Evolutionary conservation across 2,113 vertebrate species (phyloP).

Genomic region (Agapornis roseicollis): DNA sequence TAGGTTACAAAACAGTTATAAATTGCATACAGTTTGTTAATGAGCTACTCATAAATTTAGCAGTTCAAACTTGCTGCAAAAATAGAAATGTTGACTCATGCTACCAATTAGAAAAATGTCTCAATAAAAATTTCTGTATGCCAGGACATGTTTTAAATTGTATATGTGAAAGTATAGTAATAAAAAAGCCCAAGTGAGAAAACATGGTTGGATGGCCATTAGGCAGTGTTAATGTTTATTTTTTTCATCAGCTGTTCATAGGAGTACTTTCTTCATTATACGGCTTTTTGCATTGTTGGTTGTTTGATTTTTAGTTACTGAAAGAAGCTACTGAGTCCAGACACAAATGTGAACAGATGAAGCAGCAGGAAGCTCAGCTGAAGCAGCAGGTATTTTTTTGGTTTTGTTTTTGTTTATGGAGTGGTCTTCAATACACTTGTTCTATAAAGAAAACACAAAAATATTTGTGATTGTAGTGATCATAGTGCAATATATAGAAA

Average conservation of each 20-base stretch:
- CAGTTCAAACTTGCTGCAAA: neutral
- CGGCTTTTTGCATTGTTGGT: neutral
- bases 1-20: neutral
- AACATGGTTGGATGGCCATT: neutral
- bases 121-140: neutral
- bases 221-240: neutral
- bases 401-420: neutral
- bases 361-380: slow-evolving; percentile 93
- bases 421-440: neutral
- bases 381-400: slow-evolving; percentile 87
- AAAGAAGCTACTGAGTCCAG: slow-evolving; percentile 95
- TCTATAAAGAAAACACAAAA: neutral
- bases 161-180: neutral
- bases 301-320: slow-evolving; percentile 80
- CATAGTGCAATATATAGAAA: neutral
- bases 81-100: neutral
- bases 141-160: neutral
- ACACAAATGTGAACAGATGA: slow-evolving; percentile 96
- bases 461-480: neutral
- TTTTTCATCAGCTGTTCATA: neutral
- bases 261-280: neutral
- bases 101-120: neutral
- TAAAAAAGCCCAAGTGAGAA: neutral
- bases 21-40: neutral
- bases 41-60: neutral